Base-by-base conservation (phyloP, 2,113 vertebrate species). In the Clarias batrachus region DNA sequence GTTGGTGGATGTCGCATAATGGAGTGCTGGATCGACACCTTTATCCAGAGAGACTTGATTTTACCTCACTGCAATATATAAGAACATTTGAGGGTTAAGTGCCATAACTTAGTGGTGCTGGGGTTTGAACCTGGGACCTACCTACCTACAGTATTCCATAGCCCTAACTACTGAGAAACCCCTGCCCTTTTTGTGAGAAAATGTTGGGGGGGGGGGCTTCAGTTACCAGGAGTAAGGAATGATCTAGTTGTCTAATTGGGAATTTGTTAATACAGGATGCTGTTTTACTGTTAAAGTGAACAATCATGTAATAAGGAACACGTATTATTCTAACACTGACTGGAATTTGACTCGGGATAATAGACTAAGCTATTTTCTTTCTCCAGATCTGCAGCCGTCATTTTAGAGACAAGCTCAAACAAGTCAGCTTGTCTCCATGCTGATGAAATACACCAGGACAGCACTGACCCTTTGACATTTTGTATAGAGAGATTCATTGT, bases 391-490 rank as follows among this genome's bases (percentile, higher is more conserved):
- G 8, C 27, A 62, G 56, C 56, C 21, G 19, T 74, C 66, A 60
- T 74, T 84, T 74, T 7, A 73, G 30, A 73, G 68, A 74, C 56
- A 7, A 41, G 37, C 79, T 76, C 80, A 56, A 76, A 76, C 57
- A 25, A 68, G 60, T 33, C 63, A 37, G 63, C 84, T 80, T 30
- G 30, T 80, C 60, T 83, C 23, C 0, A 9, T 2, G 2, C 37
- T 83, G 71, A 83, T 66, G 81, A 8, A 83, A 87, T 59, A 78
- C 12, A 62, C 65, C 60, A 83, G 81, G 71, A 77, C 86, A 78
- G 86, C 54, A 52, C 59, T 87, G 86, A 87, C 70, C 74, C 65
- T 71, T 56, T 83, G 62, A 83, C 71, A 65, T 83, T 83, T 77
- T 81, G 23, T 30, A 60, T 62, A 59, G 41, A 56, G 27, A 78